Evolutionary conservation across 2,113 vertebrate genomes (phyloP).

Genomic region (Apteryx owenii): DNA sequence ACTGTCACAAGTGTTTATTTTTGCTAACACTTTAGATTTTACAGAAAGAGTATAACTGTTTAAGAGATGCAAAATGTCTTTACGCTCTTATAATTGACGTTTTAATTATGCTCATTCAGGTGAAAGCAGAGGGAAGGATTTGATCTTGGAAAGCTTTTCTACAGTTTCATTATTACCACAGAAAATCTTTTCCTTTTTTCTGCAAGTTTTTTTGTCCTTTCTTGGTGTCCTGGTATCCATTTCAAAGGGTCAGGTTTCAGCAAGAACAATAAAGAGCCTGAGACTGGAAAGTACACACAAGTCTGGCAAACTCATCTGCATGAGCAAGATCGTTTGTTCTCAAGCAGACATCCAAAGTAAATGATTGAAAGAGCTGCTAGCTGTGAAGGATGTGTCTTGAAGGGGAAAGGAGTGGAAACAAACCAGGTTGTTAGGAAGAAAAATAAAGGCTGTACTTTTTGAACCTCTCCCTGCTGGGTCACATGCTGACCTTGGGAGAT

Average conservation of each 20-base stretch:
- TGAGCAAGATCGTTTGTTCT: constrained; percentile 81
- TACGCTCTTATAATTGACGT: not conserved
- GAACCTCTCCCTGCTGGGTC: constrained; percentile 78
- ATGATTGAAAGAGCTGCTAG: constrained; percentile 78
- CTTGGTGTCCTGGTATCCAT: constrained; percentile 83
- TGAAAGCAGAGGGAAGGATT: constrained; percentile 35
- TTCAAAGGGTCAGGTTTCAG: constrained; percentile 91
- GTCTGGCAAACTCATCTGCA: constrained; percentile 90
- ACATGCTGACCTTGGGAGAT: constrained; percentile 72
- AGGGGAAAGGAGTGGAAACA: constrained; percentile 76
- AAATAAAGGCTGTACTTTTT: constrained; percentile 78
- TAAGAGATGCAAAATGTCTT: not conserved
- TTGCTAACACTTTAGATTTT: not conserved
- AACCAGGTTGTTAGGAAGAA: constrained; percentile 78
- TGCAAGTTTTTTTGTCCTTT: constrained; percentile 46
- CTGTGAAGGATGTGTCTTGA: constrained; percentile 80
- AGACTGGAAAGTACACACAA: constrained; percentile 87
- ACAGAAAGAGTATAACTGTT: not conserved
- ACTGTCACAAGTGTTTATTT: not conserved
- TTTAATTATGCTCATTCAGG: not conserved
- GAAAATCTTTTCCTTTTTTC: not conserved
- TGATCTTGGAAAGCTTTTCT: constrained; percentile 39
- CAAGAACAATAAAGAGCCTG: constrained; percentile 87
- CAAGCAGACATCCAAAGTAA: constrained; percentile 79
- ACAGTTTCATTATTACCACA: constrained; percentile 28